phyloP scores from a whole-genome alignment of 1,140 invertebrate genomes.

The Charaxes varanes region DNA sequence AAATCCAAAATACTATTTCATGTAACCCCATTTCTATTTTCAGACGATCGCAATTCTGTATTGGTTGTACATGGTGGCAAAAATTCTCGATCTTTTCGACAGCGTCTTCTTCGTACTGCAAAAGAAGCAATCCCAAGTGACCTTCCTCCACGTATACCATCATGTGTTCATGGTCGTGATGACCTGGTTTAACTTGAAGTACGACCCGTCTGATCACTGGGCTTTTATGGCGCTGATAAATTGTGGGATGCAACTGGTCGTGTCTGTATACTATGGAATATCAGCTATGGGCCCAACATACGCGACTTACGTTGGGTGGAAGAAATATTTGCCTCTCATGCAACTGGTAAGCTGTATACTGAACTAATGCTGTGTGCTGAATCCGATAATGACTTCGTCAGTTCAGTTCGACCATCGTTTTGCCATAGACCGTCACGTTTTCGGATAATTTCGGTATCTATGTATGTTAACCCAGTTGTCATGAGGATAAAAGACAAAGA shows the following conservation, averaged over 20 bases:
- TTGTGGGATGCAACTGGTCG: constrained; percentile 91
- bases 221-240: constrained; percentile 94
- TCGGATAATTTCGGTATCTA: too few species aligned
- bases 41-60: constrained; percentile 34
- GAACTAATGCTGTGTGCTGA: too few species aligned
- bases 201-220: constrained; percentile 69
- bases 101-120: constrained; percentile 92
- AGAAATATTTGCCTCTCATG: constrained; percentile 91
- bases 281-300: constrained; percentile 90
- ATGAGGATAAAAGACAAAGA: too few species aligned
- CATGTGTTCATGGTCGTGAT: constrained; percentile 93
- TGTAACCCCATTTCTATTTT: constrained; percentile 18
- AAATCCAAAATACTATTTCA: not conserved
- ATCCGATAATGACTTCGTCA: too few species aligned
- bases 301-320: constrained; percentile 94
- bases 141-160: constrained; percentile 94
- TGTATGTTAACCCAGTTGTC: too few species aligned
- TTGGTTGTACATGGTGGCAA: constrained; percentile 35
- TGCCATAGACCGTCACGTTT: too few species aligned
- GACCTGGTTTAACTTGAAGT: constrained; percentile 86
- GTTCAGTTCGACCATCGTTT: too few species aligned
- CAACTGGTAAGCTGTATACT: constrained; percentile 86
- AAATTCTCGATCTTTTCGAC: constrained; percentile 72
- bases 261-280: constrained; percentile 93
- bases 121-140: constrained; percentile 93